These are phyloP conservation scores for Amphibalanus amphitrite DNA, from an alignment of 1,140 invertebrate genomes.

Conservation along the genomic window DNA sequence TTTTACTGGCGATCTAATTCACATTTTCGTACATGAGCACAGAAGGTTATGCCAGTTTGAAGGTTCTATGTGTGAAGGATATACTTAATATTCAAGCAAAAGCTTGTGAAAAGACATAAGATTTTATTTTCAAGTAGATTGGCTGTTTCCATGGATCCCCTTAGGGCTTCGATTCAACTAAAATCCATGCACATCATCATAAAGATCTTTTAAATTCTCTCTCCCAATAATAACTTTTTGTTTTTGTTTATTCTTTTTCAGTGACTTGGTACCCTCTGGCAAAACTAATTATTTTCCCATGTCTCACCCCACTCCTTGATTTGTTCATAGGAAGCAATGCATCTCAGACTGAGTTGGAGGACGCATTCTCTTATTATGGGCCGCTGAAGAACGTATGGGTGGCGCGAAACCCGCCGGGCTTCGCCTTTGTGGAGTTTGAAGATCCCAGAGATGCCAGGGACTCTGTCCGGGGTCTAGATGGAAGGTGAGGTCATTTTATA, in stretches of 20 bases:
- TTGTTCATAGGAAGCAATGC: conserved; percentile 75
- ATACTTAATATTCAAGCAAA: no score
- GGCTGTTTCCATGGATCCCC: no score
- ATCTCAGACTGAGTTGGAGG: conserved; percentile 71
- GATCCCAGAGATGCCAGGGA: conserved; percentile 92
- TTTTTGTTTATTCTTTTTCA: no score
- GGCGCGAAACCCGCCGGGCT: conserved; percentile 81
- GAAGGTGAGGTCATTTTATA: conserved; percentile 48
- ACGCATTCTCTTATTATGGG: conserved; percentile 72
- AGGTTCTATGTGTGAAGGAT: no score
- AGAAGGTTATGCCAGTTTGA: background rate
- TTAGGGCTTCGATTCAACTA: background rate
- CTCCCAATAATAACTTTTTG: background rate
- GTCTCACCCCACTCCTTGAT: conserved; percentile 79
- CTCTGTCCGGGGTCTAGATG: conserved; percentile 84
- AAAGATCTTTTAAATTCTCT: background rate
- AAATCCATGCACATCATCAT: background rate
- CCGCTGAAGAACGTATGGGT: conserved; percentile 90
- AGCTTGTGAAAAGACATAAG: no score
- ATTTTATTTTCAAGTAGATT: no score
- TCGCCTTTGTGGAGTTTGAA: conserved; percentile 96
- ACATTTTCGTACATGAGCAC: background rate
- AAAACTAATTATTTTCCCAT: conserved; percentile 94
- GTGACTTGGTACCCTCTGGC: conserved; percentile 55
- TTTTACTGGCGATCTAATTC: background rate